Conservation (phyloP, 2,888 invertebrate genomes). For the Petrolisthes manimaculis region DNA sequence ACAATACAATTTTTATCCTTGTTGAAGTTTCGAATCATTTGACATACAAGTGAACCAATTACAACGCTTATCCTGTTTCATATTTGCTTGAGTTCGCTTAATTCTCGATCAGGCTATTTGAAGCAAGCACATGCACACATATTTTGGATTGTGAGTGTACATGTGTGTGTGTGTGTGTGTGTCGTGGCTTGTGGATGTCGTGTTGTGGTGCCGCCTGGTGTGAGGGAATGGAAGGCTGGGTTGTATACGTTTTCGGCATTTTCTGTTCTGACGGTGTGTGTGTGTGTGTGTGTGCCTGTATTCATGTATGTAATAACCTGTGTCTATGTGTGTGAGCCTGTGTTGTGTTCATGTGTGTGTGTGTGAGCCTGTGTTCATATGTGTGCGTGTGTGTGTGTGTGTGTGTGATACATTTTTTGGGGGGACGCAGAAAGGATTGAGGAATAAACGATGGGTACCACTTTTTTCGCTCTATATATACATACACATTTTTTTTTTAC, state of each 20-base stretch:
- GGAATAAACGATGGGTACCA: too few relatives aligned
- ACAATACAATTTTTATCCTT: background rate
- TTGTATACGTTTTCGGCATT: background rate
- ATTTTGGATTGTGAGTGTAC: too few relatives aligned
- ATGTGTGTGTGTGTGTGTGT: background rate
- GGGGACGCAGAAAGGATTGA: too few relatives aligned
- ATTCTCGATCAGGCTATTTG: background rate
- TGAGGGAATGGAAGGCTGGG: background rate
- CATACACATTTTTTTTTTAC: too few relatives aligned
- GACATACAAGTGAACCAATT: too few relatives aligned
- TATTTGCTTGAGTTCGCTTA: too few relatives aligned
- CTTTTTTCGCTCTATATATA: too few relatives aligned
- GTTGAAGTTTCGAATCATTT: too few relatives aligned
- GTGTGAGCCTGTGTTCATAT: background rate
- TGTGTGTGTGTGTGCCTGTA: background rate
- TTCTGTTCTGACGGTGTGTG: background rate
- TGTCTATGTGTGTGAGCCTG: background rate
- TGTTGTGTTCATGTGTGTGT: background rate
- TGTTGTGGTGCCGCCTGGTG: too few relatives aligned
- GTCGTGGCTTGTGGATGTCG: background rate
- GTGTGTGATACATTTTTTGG: too few relatives aligned
- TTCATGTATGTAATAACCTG: background rate
- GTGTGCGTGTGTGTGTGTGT: too few relatives aligned
- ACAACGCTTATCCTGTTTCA: too few relatives aligned
- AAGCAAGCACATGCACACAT: background rate